Evolutionary conservation across 1,140 invertebrate genomes (phyloP), one percentile per base, ranked within the genome.

Genomic region (Diachasma alloeum): DNA sequence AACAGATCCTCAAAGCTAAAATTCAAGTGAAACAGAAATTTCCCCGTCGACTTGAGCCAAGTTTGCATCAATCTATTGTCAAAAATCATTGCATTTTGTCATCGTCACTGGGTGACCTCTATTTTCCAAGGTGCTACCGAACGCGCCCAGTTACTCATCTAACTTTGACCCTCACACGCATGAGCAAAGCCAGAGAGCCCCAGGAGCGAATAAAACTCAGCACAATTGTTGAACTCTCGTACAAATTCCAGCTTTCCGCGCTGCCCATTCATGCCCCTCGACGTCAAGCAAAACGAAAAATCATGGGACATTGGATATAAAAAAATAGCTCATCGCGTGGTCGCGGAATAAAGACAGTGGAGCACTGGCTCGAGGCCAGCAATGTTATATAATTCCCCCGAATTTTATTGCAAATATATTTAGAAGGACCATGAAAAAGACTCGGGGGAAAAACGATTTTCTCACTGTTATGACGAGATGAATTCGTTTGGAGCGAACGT

Each of bases 331-430:
- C 26, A 37, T 67, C 59, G 37, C 22, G 37, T 72, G 67, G 48
- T 72, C 74, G 74, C 42, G 76, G 46, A 46, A n/a, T 66, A 80
- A 11, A 80, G 77, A 24, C 74, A 82, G 72, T 81, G 36, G 81
- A 72, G 48, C 67, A 82, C 74, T 81, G 76, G 79, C 81, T 80
- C 81, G 83, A n/a, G 76, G 80, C 82, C 81, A 83, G 59, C n/a
- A 11, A 8, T 66, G 22, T 86, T 85, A 86, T 63, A 76, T 85
- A 86, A 85, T 68, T 48, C 56, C 59, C 48, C 13, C 71, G 26
- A 63, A 48, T 42, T 42, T 42, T 42, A 42, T 42, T 1, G 13
- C 39, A 42, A 42, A 42, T 13, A 42, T 13, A 42, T 42, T 42
- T 42, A 42, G 39, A 42, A 37, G 39, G 39, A 42, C 39, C 10